Evolutionary conservation across 2,113 vertebrate genomes (phyloP), one percentile per base, ranked within the genome.

Genomic region (Muntiacus reevesi): DNA sequence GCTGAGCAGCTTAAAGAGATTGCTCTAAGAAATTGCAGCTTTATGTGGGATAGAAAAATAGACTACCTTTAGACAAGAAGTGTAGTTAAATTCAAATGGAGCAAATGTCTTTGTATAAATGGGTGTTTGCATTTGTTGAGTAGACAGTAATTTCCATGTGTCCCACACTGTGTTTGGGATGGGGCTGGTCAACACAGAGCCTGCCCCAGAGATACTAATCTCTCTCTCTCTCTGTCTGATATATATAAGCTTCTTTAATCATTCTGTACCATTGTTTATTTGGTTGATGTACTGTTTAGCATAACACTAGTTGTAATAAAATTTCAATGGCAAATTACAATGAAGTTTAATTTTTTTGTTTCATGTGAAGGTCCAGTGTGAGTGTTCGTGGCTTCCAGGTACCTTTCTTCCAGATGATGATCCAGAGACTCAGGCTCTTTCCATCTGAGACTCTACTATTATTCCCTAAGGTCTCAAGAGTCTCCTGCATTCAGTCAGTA

Each of bases 1-100:
- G 57, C 84, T 62, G 57, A 97, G 40, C 28, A 74, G 40, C 88
- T 96, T 93, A 52, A 82, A 83, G 78, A 93, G 50, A 83, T 27
- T 95, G 76, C 50, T 43, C 81, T 90, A 59, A 91, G 79, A 97
- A 64, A 95, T 59, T 94, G 17, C 7, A 84, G 91, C 47, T 76
- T 94, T 91, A 47, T 25, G 74, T 89, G 43, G 50, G 45, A 47
- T 92, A 54, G 47, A 30, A 79, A 55, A 89, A 55, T 60, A 89
- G 91, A 45, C 21, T 33, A 27, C 7, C 30, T 92, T 54, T 74
- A 81, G 67, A 47, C 74, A 92, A n/a, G 86, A 76, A 43, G 54
- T 62, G 21, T 40, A 36, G 83, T 57, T 57, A 57, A 86, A 64
- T 91, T 47, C 12, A 67, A 62, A 40, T 36, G 36, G 33, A 87